phyloP scores from a whole-genome alignment of 2,888 invertebrate genomes.

The Tanypteryx hageni region DNA sequence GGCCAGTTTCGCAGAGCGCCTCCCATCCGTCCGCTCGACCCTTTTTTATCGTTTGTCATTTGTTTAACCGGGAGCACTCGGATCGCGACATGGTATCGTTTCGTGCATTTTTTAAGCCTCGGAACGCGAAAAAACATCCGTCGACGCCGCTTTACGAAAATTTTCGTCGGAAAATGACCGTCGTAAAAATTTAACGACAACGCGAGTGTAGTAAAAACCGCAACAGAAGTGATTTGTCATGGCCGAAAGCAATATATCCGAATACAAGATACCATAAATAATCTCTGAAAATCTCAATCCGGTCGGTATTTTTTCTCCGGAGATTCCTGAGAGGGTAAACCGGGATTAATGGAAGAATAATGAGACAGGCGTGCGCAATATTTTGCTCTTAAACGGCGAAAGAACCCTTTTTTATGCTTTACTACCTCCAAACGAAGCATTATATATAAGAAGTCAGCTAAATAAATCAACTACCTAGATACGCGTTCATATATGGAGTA shows the following conservation, averaged over 20 bases:
- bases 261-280: too few relatives aligned
- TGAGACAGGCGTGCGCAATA: too few relatives aligned
- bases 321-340: too few relatives aligned
- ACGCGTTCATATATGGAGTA: too few relatives aligned
- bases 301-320: too few relatives aligned
- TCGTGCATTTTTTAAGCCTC: not conserved
- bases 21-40: not conserved
- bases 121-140: not conserved
- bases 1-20: conserved; percentile 2
- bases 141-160: not conserved
- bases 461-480: too few relatives aligned
- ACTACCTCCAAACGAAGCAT: too few relatives aligned
- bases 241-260: not conserved
- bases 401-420: too few relatives aligned
- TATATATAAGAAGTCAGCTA: too few relatives aligned
- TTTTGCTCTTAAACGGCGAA: too few relatives aligned
- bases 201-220: not conserved
- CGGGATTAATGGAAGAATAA: too few relatives aligned
- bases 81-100: not conserved
- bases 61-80: not conserved
- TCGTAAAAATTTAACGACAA: conserved; percentile 48
- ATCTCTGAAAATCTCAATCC: too few relatives aligned
- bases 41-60: conserved; percentile 25
- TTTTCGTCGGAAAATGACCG: conserved; percentile 40
- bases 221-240: conserved; percentile 30